These are phyloP conservation scores for Lepisosteus oculatus DNA, from an alignment of 2,113 vertebrate species.

Conservation along the genomic window DNA sequence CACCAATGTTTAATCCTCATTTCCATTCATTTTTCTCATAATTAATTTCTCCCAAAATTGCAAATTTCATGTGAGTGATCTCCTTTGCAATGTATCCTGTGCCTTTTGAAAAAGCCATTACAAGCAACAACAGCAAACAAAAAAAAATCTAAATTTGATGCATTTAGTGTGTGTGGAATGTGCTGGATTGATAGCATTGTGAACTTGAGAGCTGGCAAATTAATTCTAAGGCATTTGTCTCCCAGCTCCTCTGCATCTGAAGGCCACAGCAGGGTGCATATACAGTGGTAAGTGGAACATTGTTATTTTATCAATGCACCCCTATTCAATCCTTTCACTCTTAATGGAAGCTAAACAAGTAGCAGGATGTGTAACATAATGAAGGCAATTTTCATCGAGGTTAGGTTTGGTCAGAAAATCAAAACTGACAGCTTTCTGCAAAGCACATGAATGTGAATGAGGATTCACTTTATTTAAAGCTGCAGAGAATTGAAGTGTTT, in stretches of 20 bases:
- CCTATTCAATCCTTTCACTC: not conserved
- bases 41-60: too few species aligned
- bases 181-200: not conserved
- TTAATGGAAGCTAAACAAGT: conserved; percentile 9
- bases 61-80: too few species aligned
- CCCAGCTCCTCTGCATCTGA: too few species aligned
- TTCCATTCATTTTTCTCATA: too few species aligned
- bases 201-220: not conserved
- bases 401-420: not conserved
- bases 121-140: not conserved
- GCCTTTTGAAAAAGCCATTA: not conserved
- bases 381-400: conserved; percentile 15
- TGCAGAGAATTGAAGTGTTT: not conserved
- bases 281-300: conserved; percentile 12
- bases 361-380: conserved; percentile 1
- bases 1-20: too few species aligned
- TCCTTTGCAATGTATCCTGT: not conserved
- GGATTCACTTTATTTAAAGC: not conserved
- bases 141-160: too few species aligned
- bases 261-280: not conserved
- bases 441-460: not conserved
- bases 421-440: not conserved
- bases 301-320: conserved; percentile 8
- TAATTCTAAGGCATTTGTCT: not conserved
- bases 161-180: not conserved